phyloP scores from a whole-genome alignment of 2,888 invertebrate genomes.

The Unio delphinus region DNA sequence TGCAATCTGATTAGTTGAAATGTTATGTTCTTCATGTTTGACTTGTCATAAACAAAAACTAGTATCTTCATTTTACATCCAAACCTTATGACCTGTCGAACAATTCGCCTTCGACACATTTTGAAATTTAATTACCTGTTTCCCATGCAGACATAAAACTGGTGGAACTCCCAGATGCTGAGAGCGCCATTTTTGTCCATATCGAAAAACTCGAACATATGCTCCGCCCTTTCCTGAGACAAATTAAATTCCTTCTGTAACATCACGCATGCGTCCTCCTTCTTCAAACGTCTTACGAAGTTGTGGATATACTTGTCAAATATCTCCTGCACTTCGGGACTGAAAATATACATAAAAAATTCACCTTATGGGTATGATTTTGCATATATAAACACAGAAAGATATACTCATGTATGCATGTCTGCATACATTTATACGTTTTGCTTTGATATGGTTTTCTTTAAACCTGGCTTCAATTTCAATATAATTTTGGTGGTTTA shows the following conservation, averaged over 20 bases:
- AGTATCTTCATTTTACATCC: background rate
- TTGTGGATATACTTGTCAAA: slow-evolving; percentile 58
- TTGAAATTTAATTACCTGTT: slow-evolving; percentile 40
- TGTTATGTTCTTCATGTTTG: too few relatives aligned
- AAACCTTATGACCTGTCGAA: slow-evolving; percentile 8
- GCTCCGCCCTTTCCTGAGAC: slow-evolving; percentile 35
- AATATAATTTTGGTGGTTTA: too few relatives aligned
- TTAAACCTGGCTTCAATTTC: too few relatives aligned
- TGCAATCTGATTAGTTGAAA: too few relatives aligned
- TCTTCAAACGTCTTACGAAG: slow-evolving; percentile 51
- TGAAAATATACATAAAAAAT: slow-evolving; percentile 24
- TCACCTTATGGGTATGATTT: background rate
- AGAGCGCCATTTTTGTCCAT: slow-evolving; percentile 54
- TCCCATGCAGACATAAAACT: slow-evolving; percentile 55
- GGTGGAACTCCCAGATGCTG: slow-evolving; percentile 63
- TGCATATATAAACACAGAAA: background rate
- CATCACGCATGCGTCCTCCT: slow-evolving; percentile 48
- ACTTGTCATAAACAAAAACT: too few relatives aligned
- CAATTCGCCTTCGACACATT: background rate
- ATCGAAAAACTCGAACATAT: slow-evolving; percentile 61
- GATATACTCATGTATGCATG: too few relatives aligned
- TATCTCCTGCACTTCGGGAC: slow-evolving; percentile 52
- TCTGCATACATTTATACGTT: too few relatives aligned
- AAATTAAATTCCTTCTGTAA: slow-evolving; percentile 53
- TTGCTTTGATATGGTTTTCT: too few relatives aligned